A percentile compares a stretch with the other conserved stretches of the same genome.
These are phyloP conservation scores for Hypena proboscidalis DNA, from an alignment of 2,888 invertebrate genomes.

Conservation along the genomic window DNA sequence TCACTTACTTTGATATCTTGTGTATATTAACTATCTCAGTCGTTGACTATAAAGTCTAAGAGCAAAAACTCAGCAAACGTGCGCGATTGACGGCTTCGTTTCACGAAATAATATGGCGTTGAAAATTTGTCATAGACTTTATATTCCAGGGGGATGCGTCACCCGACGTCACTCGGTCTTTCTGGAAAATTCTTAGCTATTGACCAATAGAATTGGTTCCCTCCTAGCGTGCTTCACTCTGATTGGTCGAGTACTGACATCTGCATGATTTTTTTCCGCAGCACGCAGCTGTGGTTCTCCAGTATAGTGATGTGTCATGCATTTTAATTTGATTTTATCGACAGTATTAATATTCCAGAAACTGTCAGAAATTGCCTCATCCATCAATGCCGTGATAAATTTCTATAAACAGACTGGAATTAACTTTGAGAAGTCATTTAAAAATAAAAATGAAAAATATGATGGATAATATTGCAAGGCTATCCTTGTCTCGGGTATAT, in stretches of 20 bases:
- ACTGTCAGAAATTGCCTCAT: too few species aligned
- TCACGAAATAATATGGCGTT: constrained; percentile 73
- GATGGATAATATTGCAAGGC: too few species aligned
- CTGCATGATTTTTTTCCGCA: constrained; percentile 35
- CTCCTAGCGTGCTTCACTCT: constrained; percentile 38
- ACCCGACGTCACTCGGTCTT: constrained; percentile 69
- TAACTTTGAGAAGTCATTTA: too few species aligned
- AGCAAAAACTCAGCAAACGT: constrained; percentile 74
- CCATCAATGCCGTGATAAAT: too few species aligned
- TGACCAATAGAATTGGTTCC: constrained; percentile 61
- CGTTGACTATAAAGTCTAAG: constrained; percentile 66
- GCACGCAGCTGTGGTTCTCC: constrained; percentile 4
- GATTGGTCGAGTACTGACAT: constrained; percentile 61
- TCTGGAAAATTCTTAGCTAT: constrained; percentile 75
- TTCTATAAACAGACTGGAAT: too few species aligned
- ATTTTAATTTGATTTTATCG: neutral
- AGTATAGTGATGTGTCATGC: constrained; percentile 42
- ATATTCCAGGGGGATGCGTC: constrained; percentile 60
- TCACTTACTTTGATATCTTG: constrained; percentile 64
- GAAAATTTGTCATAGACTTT: constrained; percentile 50
- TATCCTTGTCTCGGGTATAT: too few species aligned
- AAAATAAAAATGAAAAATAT: too few species aligned
- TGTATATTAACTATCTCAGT: constrained; percentile 60
- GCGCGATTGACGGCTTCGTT: constrained; percentile 82
- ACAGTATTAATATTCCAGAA: neutral